These are phyloP conservation scores for Lymantria dispar DNA, from an alignment of 2,888 invertebrate genomes.

Conservation along the genomic window DNA sequence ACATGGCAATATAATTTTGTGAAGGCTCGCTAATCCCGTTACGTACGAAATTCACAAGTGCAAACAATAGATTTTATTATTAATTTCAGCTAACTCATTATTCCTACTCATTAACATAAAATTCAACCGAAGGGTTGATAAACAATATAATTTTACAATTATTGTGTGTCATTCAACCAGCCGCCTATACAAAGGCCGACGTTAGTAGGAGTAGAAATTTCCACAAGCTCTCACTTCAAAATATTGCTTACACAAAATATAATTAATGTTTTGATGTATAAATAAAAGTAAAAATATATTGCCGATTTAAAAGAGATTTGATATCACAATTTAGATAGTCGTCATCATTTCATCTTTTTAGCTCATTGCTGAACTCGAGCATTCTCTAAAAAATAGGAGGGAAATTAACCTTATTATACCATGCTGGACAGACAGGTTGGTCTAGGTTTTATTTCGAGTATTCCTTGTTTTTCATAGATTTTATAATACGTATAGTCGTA, in stretches of 20 bases:
- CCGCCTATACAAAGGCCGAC: neutral
- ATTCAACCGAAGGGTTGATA: neutral
- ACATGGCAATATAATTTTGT: neutral
- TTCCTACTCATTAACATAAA: neutral
- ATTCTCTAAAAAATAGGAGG: too few relatives aligned
- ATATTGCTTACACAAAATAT: neutral
- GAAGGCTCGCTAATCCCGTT: neutral
- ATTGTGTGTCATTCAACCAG: neutral
- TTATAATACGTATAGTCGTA: too few relatives aligned
- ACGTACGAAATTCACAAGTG: neutral
- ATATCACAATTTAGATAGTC: too few relatives aligned
- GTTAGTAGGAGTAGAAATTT: neutral
- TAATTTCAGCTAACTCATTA: constrained; percentile 1
- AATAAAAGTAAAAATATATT: too few relatives aligned
- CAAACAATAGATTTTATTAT: neutral
- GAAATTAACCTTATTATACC: too few relatives aligned
- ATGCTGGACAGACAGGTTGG: too few relatives aligned
- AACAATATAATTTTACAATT: neutral
- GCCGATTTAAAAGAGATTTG: too few relatives aligned
- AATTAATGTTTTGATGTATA: neutral
- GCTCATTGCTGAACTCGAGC: too few relatives aligned
- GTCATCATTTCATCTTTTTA: too few relatives aligned
- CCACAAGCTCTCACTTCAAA: neutral
- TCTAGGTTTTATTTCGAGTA: too few relatives aligned
- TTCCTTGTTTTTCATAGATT: too few relatives aligned